Percentiles rank a stretch among this genome's conserved stretches.
These are phyloP conservation scores for Leptoteleia sp. DNA, from an alignment of 1,140 invertebrate genomes.

Conservation along the genomic window DNA sequence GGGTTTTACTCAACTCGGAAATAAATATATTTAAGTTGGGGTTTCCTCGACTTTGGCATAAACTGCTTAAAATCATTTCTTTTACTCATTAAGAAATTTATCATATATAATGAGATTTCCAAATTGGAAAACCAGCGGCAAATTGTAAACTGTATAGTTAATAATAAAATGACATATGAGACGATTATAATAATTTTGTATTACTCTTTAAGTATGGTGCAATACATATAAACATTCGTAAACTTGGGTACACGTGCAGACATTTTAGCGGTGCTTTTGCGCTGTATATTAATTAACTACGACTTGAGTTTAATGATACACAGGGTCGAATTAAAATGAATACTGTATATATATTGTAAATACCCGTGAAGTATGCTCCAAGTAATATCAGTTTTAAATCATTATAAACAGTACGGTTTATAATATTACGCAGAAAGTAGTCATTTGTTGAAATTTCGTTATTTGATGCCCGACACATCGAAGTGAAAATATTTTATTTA, in stretches of 20 bases:
- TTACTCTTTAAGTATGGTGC: conserved; percentile 42
- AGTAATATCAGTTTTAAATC: conserved; percentile 12
- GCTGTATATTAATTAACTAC: conserved; percentile 24
- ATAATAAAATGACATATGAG: conserved; percentile 10
- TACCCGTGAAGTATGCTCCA: conserved; percentile 14
- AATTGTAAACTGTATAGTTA: conserved; percentile 31
- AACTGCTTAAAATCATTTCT: too few relatives aligned
- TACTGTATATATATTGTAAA: conserved; percentile 50
- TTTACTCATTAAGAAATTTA: too few relatives aligned
- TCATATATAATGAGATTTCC: too few relatives aligned
- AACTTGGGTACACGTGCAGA: conserved; percentile 4
- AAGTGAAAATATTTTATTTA: conserved; percentile 17
- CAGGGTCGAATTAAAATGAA: conserved; percentile 49
- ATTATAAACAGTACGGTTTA: conserved; percentile 14
- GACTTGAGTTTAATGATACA: conserved; percentile 8
- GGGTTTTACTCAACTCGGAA: too few relatives aligned
- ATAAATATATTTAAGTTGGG: too few relatives aligned
- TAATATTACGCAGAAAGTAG: not conserved
- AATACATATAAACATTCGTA: conserved; percentile 38
- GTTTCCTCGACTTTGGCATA: too few relatives aligned
- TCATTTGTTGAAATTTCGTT: conserved; percentile 3
- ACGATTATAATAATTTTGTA: conserved; percentile 21
- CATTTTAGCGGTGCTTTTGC: conserved; percentile 9
- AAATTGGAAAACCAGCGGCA: conserved; percentile 7
- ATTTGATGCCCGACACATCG: conserved; percentile 1